A percentile compares a stretch with the other conserved stretches of the same genome.
These are phyloP conservation scores for Philaethria dido DNA, from an alignment of 2,888 invertebrate species.

Conservation along the genomic window DNA sequence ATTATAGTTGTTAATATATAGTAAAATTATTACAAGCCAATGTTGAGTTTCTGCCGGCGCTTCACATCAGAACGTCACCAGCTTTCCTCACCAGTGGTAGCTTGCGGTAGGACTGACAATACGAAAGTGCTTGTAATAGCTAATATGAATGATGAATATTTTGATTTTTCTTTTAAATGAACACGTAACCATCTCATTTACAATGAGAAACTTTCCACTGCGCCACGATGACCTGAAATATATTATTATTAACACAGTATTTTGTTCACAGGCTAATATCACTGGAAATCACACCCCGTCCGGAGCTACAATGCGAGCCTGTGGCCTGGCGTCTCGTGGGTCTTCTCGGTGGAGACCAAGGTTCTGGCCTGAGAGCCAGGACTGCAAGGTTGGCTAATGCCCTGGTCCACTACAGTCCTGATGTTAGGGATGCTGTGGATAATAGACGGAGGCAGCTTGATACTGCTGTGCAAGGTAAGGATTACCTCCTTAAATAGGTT, in stretches of 20 bases:
- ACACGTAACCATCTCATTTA: no score
- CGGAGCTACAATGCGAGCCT: slow-evolving; percentile 89
- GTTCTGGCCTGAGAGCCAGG: slow-evolving; percentile 85
- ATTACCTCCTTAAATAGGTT: not conserved
- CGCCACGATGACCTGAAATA: no score
- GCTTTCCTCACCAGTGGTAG: no score
- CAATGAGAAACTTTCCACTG: no score
- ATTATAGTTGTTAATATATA: no score
- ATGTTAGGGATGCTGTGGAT: slow-evolving; percentile 86
- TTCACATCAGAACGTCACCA: no score
- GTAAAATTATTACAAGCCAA: no score
- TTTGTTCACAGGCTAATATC: slow-evolving; percentile 63
- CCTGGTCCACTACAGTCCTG: slow-evolving; percentile 86
- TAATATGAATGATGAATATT: no score
- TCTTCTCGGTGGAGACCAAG: slow-evolving; percentile 85
- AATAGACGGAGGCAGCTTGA: slow-evolving; percentile 89
- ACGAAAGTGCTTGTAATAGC: no score
- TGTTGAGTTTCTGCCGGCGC: no score
- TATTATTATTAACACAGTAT: not conserved
- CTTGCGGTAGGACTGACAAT: no score
- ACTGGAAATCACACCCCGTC: slow-evolving; percentile 82
- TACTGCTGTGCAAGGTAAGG: slow-evolving; percentile 90
- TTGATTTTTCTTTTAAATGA: no score
- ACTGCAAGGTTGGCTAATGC: slow-evolving; percentile 85
- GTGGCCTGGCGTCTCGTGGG: slow-evolving; percentile 94